phyloP scores from a whole-genome alignment of 2,888 invertebrate genomes.

The Timema podura region DNA sequence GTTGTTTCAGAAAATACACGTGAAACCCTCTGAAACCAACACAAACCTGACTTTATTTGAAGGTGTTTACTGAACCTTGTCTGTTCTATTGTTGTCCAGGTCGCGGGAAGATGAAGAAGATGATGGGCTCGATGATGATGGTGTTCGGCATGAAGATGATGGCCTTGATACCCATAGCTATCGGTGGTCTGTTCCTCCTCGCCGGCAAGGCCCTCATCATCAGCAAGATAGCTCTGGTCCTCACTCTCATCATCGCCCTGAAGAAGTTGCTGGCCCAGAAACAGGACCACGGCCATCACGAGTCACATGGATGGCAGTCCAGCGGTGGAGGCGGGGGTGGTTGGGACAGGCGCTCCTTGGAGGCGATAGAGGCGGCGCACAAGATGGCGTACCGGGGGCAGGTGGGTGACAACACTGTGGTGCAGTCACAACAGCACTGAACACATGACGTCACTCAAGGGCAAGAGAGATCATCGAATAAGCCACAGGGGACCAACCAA shows the following conservation, averaged over 20 bases:
- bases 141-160: slow-evolving; percentile 80
- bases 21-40: too few relatives aligned
- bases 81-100: slow-evolving; percentile 49
- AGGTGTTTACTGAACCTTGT: background rate
- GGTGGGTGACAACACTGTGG: too few relatives aligned
- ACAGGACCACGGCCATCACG: slow-evolving; percentile 47
- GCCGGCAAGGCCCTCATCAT: slow-evolving; percentile 85
- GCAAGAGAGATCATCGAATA: too few relatives aligned
- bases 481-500: too few relatives aligned
- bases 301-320: slow-evolving; percentile 50
- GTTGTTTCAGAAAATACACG: too few relatives aligned
- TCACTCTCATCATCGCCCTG: slow-evolving; percentile 75
- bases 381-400: slow-evolving; percentile 70
- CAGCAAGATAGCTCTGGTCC: slow-evolving; percentile 72
- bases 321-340: slow-evolving; percentile 53
- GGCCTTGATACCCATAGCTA: slow-evolving; percentile 72
- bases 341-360: slow-evolving; percentile 61
- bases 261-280: slow-evolving; percentile 75
- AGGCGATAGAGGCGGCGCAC: slow-evolving; percentile 52
- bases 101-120: slow-evolving; percentile 82
- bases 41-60: too few relatives aligned
- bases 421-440: too few relatives aligned
- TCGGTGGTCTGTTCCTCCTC: slow-evolving; percentile 73
- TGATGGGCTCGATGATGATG: slow-evolving; percentile 92
- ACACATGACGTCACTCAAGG: too few relatives aligned